Evolutionary conservation across 2,888 invertebrate species (phyloP), one percentile per base, ranked within the genome.

Genomic region (Ophonus ardosiacus): DNA sequence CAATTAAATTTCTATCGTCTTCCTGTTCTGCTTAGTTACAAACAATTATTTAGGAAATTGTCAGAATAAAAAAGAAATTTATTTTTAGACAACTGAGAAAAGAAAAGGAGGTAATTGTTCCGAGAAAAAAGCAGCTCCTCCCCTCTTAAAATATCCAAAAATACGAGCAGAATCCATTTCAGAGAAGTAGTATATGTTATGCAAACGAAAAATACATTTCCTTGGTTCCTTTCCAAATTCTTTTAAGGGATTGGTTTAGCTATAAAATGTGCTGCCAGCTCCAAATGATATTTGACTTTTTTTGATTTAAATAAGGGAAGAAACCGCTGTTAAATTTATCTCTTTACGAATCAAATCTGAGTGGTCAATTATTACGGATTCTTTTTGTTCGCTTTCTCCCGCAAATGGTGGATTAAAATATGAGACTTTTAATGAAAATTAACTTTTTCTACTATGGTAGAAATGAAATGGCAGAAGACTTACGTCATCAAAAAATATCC

Each of bases 1-100:
- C 83, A 83, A 83, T 83, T 83, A 83, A 82, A 83, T 74, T 83
- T 74, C 61, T 83, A 83, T 76, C 83, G 61, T 61, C 24, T 76
- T 43, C 40, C 40, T 15, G 31, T 61, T 21, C 40, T 61, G 83
- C 83, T 83, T 76, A 61, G 74, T 43, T 76, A 24, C 38, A 61
- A 74, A 83, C 83, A 83, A 83, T 83, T 83, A 83, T 83, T 83
- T 83, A 83, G 83, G 57, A 21, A 83, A 76, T 76, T 61, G 83
- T 76, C 83, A 83, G 24, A 61, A 83, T 83, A 76, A 74, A 83
- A 61, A 61, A 38, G 83, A 59, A 61, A 74, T 74, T 83, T 83
- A 83, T 76, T 76, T 83, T 82, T 71, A 82, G 83, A 61, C 43
- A 31, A 6, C 17, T 74, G 18, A 74, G 17, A 43, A 68, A 74